Evolutionary conservation across 2,797 vertebrate genomes (phyloP).

Genomic region (Myotis myotis): DNA sequence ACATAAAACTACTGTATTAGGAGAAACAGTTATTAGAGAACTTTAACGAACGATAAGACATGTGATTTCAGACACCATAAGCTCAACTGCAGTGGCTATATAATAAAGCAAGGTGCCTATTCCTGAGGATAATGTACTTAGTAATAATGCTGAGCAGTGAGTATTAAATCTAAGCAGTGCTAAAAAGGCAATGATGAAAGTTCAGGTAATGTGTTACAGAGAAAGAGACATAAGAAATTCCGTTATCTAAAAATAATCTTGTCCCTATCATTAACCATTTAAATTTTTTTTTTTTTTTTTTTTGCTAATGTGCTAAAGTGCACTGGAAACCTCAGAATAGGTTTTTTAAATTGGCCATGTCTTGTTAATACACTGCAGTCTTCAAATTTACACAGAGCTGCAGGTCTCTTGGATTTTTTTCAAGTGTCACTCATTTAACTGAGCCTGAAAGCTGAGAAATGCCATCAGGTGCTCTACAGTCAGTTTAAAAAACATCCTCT

Average conservation of each 20-base stretch:
- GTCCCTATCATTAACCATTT: conserved; percentile 75
- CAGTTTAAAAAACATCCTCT: conserved; percentile 91
- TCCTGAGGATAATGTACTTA: conserved; percentile 80
- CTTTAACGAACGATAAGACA: conserved; percentile 36
- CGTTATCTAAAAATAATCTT: conserved; percentile 75
- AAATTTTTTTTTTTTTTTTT: conserved; percentile 59
- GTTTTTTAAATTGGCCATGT: conserved; percentile 65
- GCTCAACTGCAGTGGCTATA: conserved; percentile 59
- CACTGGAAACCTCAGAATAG: conserved; percentile 74
- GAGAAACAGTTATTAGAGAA: conserved; percentile 57
- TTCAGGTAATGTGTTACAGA: conserved; percentile 74
- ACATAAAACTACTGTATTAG: conserved; percentile 42
- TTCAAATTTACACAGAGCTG: conserved; percentile 85
- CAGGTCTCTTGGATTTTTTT: conserved; percentile 83
- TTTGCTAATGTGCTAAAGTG: conserved; percentile 75
- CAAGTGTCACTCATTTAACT: conserved; percentile 84
- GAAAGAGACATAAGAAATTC: conserved; percentile 75
- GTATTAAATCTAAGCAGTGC: conserved; percentile 70
- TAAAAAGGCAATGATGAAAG: conserved; percentile 74
- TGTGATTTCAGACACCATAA: conserved; percentile 70
- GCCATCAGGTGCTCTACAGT: conserved; percentile 82
- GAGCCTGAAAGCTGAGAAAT: conserved; percentile 83
- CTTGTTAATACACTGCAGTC: conserved; percentile 83
- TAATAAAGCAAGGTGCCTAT: conserved; percentile 79
- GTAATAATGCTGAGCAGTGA: conserved; percentile 63